Base-by-base conservation (phyloP, 35 echinoderm and acorn worm genomes). In the Acanthaster planci region DNA sequence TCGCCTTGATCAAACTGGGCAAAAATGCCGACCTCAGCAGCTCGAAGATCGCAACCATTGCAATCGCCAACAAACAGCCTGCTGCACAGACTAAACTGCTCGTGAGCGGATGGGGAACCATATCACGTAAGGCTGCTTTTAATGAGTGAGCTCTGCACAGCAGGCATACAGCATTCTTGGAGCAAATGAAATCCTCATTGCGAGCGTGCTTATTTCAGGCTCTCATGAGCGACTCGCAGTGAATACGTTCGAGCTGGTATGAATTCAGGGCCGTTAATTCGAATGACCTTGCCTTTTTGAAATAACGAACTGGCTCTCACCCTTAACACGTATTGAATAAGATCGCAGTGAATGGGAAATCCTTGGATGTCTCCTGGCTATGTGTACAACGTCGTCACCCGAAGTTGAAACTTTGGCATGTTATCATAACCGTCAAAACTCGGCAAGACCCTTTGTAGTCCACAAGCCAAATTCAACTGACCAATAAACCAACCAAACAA, bases 81-180 rank as follows among this genome's bases (percentile, higher is more conserved):
- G 8, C 26, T 7, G 34, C 18, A 16, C 21, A 26, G 34, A 1
- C 3, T 0, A 0, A 21, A 72, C 22, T 72, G 64, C 64, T 72
- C 64, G 64, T 72, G 23, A 72, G 64, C 26, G 64, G 64, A 26
- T 72, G 64, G 64, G 64, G 64, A 72, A 72, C 8, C 64, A 3
- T 2, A 31, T 26, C 26, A 26, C 18, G 64, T 72, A 72, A 72
- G 64, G 23, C 30, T 31, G n/a, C n/a, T n/a, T n/a, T n/a, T n/a
- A n/a, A n/a, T n/a, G n/a, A 21, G 4, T 21, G 19, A 59, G 19
- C 27, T 59, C 18, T 21, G 17, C 56, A 59, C 21, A n/a, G 56
- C 56, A 21, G 27, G 19, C 56, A n/a, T 14, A 21, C 17, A n/a
- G 0, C 5, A 59, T 26, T 36, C 64, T 21, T 36, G 0, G 7